Conservation (phyloP, 2,797 vertebrate species). For the Poeciliopsis gracilis region DNA sequence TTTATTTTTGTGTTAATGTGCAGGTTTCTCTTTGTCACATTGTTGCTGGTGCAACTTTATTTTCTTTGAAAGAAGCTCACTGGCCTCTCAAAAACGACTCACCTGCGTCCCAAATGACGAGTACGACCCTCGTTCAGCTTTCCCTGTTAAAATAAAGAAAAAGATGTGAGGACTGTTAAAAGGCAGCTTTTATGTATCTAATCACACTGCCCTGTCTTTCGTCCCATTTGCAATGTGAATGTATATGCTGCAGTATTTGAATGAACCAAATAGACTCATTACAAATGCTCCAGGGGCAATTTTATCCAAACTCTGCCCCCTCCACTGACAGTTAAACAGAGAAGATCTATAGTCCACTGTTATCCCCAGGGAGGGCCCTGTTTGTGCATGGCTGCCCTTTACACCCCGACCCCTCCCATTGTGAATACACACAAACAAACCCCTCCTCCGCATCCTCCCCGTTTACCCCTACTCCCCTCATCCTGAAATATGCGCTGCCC, state of each 20-base stretch:
- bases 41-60: not conserved
- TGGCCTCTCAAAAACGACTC: constrained; percentile 14
- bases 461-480: constrained; percentile 58
- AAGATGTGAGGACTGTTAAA: constrained; percentile 39
- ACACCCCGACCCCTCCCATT: constrained; percentile 50
- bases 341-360: constrained; percentile 65
- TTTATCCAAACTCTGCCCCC: constrained; percentile 66
- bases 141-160: constrained; percentile 79
- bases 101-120: constrained; percentile 87
- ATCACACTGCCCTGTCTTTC: constrained; percentile 52
- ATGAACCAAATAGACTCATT: constrained; percentile 79
- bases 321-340: constrained; percentile 71
- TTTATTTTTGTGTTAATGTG: not conserved
- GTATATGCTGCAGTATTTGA: constrained; percentile 73
- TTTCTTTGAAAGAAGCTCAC: not conserved
- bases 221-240: constrained; percentile 62
- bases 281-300: constrained; percentile 74
- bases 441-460: constrained; percentile 69
- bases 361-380: constrained; percentile 72
- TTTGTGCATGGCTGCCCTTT: constrained; percentile 81
- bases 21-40: not conserved
- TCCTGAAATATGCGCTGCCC: constrained; percentile 60
- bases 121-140: constrained; percentile 86
- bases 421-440: constrained; percentile 66
- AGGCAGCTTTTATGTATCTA: constrained; percentile 58